phyloP scores from a whole-genome alignment of 2,113 vertebrate species.

The Larimichthys polyactis region DNA sequence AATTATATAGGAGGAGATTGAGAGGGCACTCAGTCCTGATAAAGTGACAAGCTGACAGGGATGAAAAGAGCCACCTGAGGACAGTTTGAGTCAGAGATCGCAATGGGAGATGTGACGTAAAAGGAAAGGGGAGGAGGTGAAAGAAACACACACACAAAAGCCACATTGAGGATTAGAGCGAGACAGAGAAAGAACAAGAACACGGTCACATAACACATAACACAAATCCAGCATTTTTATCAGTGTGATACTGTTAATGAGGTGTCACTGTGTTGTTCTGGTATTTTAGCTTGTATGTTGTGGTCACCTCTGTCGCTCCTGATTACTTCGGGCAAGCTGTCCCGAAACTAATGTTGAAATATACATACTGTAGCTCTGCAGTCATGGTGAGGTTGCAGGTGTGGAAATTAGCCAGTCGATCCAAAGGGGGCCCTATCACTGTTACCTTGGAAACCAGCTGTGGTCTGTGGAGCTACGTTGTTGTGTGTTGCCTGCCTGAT shows the following conservation, averaged over 20 bases:
- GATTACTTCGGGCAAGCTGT: constrained; percentile 16
- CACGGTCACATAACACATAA: constrained; percentile 19
- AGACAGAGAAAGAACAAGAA: constrained; percentile 19
- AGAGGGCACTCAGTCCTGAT: constrained; percentile 36
- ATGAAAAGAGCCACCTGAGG: constrained; percentile 53
- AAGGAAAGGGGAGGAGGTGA: background rate
- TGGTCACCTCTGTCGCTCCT: constrained; percentile 23
- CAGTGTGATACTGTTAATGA: constrained; percentile 39
- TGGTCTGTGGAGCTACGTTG: constrained; percentile 54
- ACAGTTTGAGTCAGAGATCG: constrained; percentile 40
- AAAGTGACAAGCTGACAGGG: constrained; percentile 56
- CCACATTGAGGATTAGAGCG: background rate
- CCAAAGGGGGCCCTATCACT: constrained; percentile 46
- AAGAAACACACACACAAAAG: background rate
- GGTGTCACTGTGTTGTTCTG: constrained; percentile 15
- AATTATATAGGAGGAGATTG: constrained; percentile 47
- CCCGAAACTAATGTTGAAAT: constrained; percentile 35
- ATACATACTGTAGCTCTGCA: constrained; percentile 27
- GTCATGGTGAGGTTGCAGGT: constrained; percentile 45
- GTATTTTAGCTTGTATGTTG: constrained; percentile 8
- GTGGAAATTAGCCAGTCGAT: constrained; percentile 67
- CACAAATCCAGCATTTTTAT: background rate
- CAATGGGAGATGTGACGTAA: constrained; percentile 5
- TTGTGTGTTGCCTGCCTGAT: constrained; percentile 48
- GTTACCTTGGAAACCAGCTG: constrained; percentile 77